Evolutionary conservation across 2,113 vertebrate genomes (phyloP).

Genomic region (Gnathonemus longibarbis): DNA sequence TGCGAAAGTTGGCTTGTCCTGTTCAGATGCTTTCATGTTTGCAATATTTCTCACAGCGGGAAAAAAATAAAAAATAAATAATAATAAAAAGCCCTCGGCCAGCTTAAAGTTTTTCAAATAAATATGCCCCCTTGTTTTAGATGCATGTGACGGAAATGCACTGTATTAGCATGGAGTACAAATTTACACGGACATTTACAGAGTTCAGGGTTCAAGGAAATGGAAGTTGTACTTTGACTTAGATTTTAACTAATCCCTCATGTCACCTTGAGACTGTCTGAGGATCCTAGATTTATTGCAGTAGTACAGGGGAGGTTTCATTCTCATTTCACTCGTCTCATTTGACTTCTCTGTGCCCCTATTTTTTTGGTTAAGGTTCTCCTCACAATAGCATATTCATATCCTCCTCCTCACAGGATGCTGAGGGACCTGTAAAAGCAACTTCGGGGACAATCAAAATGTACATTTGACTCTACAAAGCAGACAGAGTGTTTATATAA

Average conservation of each 20-base stretch:
- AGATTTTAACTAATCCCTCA: neutral
- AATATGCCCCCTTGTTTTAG: neutral
- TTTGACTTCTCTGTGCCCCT: neutral
- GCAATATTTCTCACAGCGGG: neutral
- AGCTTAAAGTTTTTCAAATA: neutral
- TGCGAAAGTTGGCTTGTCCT: neutral
- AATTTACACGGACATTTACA: neutral
- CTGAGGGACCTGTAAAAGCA: neutral
- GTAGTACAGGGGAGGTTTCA: neutral
- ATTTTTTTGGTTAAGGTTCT: neutral
- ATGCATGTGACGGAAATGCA: neutral
- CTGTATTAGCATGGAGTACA: neutral
- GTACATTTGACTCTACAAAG: neutral
- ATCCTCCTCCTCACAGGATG: neutral
- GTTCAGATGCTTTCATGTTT: neutral
- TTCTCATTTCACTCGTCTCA: neutral
- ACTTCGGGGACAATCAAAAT: neutral
- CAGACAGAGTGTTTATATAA: neutral
- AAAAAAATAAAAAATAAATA: neutral
- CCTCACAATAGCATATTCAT: neutral
- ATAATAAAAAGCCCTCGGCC: neutral
- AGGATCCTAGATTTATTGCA: neutral
- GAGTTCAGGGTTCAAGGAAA: neutral
- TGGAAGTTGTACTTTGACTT: neutral
- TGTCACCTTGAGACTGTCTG: neutral